phyloP scores from a whole-genome alignment of 2,888 invertebrate genomes.

The Heliconius erato region DNA sequence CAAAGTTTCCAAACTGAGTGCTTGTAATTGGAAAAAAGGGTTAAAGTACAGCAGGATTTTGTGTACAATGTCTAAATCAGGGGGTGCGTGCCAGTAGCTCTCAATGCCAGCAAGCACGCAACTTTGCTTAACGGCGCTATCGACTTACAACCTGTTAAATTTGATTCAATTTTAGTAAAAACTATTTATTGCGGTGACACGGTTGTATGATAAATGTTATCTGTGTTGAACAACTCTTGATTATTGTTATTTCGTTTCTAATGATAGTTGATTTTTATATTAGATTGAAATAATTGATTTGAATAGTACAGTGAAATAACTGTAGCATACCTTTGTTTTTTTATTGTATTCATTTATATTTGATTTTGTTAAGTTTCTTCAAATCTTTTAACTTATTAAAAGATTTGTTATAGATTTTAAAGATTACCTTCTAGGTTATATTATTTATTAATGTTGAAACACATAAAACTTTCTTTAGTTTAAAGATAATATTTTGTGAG shows the following conservation, averaged over 20 bases:
- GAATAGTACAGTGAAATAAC: not conserved
- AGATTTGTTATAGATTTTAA: too few species aligned
- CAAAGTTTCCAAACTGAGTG: not conserved
- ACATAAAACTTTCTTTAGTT: conserved; percentile 60
- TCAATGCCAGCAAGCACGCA: conserved; percentile 71
- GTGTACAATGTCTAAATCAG: conserved; percentile 72
- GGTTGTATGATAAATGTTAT: not conserved
- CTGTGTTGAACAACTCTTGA: conserved; percentile 31
- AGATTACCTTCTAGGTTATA: not conserved
- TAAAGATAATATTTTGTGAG: conserved; percentile 64
- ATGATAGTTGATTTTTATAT: not conserved
- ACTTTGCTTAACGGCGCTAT: conserved; percentile 79
- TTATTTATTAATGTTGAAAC: not conserved
- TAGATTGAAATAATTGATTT: not conserved
- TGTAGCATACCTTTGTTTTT: not conserved
- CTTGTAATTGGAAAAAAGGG: not conserved
- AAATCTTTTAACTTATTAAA: too few species aligned
- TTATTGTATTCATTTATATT: too few species aligned
- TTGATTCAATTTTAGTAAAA: conserved; percentile 82
- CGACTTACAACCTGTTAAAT: conserved; percentile 84
- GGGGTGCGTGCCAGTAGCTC: conserved; percentile 63
- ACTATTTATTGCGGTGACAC: conserved; percentile 77
- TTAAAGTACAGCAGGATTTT: not conserved
- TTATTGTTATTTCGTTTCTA: not conserved
- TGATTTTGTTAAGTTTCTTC: too few species aligned